A percentile compares a stretch with the other conserved stretches of the same genome.
phyloP scores from a whole-genome alignment of 2,888 invertebrate genomes.

The Diogma glabrata region DNA sequence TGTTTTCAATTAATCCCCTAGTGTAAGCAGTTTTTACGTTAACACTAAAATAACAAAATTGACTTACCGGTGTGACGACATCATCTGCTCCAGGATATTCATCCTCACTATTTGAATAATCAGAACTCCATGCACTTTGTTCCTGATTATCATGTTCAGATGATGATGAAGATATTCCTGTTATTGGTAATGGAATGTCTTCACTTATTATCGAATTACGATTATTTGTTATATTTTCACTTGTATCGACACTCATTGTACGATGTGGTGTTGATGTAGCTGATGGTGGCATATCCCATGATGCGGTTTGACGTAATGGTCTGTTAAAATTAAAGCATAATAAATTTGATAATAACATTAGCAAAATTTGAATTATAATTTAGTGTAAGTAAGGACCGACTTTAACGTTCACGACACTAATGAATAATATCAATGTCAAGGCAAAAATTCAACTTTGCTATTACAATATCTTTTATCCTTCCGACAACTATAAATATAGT shows the following conservation, averaged over 20 bases:
- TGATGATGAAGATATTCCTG: constrained; percentile 21
- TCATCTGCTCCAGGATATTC: constrained; percentile 62
- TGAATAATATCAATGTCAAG: too few species aligned
- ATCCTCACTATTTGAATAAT: constrained; percentile 83
- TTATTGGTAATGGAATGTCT: constrained; percentile 19
- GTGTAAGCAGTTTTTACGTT: too few species aligned
- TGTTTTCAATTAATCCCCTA: too few species aligned
- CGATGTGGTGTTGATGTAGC: constrained; percentile 30
- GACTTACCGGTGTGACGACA: constrained; percentile 42
- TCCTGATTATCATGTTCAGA: constrained; percentile 44
- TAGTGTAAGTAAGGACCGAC: neutral
- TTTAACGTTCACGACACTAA: too few species aligned
- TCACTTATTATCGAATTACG: constrained; percentile 21
- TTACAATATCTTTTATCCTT: too few species aligned
- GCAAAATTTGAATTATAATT: constrained; percentile 8
- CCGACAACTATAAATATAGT: too few species aligned
- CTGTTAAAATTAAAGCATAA: too few species aligned
- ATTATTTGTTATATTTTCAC: constrained; percentile 26
- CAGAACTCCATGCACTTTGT: constrained; percentile 80
- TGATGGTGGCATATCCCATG: constrained; percentile 50
- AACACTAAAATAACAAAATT: too few species aligned
- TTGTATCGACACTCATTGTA: constrained; percentile 30
- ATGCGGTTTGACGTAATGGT: constrained; percentile 62
- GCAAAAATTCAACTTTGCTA: too few species aligned
- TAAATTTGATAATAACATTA: neutral